Percentiles rank a stretch among this genome's conserved stretches.
These are phyloP conservation scores for Lethenteron camtschaticum DNA, from an alignment of 2,113 vertebrate species.

Conservation along the genomic window DNA sequence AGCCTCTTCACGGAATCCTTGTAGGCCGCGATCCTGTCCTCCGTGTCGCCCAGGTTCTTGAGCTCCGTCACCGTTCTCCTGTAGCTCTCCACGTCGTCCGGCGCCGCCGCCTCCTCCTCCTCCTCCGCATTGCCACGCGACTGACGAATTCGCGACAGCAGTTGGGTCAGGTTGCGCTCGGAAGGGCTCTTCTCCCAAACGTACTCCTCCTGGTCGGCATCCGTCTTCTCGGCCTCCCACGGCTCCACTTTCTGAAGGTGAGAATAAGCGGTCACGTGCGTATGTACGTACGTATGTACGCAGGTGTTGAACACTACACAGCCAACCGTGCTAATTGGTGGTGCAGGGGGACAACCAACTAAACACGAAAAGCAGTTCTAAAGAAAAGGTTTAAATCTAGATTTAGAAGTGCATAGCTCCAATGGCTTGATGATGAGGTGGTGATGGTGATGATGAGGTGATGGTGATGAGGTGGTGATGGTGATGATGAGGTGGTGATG, in stretches of 20 bases:
- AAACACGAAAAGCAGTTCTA: no score
- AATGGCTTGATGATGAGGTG: no score
- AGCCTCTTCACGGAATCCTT: constrained; percentile 64
- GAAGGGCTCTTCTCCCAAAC: constrained; percentile 58
- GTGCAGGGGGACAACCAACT: no score
- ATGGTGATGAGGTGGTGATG: no score
- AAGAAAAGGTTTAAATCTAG: no score
- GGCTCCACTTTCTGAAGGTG: constrained; percentile 54
- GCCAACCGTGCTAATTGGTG: no score
- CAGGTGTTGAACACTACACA: no score
- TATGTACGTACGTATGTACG: no score
- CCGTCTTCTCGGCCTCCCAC: constrained; percentile 57
- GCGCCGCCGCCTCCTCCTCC: constrained; percentile 14
- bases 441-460: no score
- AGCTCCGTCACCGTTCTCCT: constrained; percentile 33
- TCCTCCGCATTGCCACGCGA: constrained; percentile 16
- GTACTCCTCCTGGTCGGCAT: constrained; percentile 71
- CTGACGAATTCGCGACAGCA: constrained; percentile 23
- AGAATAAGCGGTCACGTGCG: constrained; percentile 1
- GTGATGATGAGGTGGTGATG: no score
- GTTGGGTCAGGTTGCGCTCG: constrained; percentile 38
- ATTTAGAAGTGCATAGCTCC: no score
- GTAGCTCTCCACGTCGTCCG: constrained; percentile 38
- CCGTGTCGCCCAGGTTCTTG: constrained; percentile 57
- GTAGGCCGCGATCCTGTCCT: constrained; percentile 36